Evolutionary conservation across 2,113 vertebrate species (phyloP).

Genomic region (Panthera uncia): DNA sequence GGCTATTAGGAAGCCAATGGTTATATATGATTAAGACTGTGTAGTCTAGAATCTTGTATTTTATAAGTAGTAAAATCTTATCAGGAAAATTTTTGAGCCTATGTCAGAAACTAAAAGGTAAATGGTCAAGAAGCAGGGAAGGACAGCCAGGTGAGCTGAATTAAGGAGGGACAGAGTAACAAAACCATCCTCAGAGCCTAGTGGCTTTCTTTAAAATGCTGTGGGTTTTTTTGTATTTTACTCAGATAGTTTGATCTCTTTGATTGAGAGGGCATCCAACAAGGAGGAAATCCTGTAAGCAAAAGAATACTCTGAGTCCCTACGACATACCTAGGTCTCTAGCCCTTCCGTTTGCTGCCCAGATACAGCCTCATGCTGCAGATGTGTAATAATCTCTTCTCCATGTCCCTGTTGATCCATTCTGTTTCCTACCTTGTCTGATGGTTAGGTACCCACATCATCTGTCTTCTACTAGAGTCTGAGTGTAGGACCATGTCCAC

Average conservation of each 20-base stretch:
- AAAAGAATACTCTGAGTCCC: background rate
- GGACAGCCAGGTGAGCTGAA: background rate
- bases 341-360: no score
- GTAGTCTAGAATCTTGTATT: background rate
- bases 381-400: background rate
- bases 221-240: background rate
- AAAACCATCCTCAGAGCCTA: background rate
- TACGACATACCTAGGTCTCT: background rate
- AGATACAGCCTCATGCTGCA: background rate
- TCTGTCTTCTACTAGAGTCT: background rate
- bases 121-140: background rate
- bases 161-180: background rate
- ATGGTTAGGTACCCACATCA: background rate
- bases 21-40: background rate
- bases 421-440: background rate
- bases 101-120: background rate
- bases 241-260: background rate
- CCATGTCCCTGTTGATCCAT: accelerated
- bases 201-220: background rate
- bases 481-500: background rate
- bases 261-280: background rate
- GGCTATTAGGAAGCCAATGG: background rate
- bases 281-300: background rate
- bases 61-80: background rate
- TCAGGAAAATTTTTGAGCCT: background rate